These are phyloP conservation scores for Steinernema khuongi DNA, from an alignment of 1,140 invertebrate genomes.

Conservation along the genomic window DNA sequence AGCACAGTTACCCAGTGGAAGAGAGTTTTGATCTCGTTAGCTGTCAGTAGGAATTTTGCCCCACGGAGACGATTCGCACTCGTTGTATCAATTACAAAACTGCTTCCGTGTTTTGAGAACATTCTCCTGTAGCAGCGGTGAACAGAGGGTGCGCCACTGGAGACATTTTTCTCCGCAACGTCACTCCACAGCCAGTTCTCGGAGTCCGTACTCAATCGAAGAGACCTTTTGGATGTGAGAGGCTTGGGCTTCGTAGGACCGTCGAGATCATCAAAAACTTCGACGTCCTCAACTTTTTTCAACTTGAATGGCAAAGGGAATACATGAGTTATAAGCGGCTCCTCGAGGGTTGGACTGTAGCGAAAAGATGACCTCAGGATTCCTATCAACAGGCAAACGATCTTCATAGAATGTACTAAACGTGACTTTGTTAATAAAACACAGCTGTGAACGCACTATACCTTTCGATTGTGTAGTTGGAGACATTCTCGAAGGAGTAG, in stretches of 20 bases:
- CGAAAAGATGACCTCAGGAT: slow-evolving; percentile 43
- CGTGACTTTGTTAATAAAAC: not conserved
- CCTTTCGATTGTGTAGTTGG: slow-evolving; percentile 16
- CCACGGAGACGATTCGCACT: slow-evolving; percentile 23
- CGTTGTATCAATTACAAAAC: slow-evolving; percentile 36
- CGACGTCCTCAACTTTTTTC: not conserved
- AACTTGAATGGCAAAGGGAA: slow-evolving; percentile 44
- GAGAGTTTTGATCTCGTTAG: slow-evolving; percentile 32
- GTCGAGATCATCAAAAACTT: not conserved
- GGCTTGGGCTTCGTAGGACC: slow-evolving; percentile 5
- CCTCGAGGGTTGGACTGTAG: slow-evolving; percentile 27
- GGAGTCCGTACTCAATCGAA: slow-evolving; percentile 46
- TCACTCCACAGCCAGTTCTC: slow-evolving; percentile 54
- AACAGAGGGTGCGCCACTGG: not conserved
- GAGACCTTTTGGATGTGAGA: not conserved
- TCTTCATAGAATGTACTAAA: slow-evolving; percentile 52
- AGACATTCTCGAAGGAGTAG: slow-evolving; percentile 15
- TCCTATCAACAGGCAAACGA: slow-evolving; percentile 50
- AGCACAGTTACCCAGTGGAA: not conserved
- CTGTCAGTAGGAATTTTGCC: slow-evolving; percentile 31
- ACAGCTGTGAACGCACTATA: slow-evolving; percentile 6
- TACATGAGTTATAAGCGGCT: slow-evolving; percentile 39
- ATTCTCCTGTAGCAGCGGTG: slow-evolving; percentile 27
- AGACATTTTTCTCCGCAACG: not conserved
- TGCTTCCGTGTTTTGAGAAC: slow-evolving; percentile 51